A percentile compares a stretch with the other conserved stretches of the same genome.
phyloP scores from a whole-genome alignment of 2,888 invertebrate species.

The Oscheius onirici region DNA sequence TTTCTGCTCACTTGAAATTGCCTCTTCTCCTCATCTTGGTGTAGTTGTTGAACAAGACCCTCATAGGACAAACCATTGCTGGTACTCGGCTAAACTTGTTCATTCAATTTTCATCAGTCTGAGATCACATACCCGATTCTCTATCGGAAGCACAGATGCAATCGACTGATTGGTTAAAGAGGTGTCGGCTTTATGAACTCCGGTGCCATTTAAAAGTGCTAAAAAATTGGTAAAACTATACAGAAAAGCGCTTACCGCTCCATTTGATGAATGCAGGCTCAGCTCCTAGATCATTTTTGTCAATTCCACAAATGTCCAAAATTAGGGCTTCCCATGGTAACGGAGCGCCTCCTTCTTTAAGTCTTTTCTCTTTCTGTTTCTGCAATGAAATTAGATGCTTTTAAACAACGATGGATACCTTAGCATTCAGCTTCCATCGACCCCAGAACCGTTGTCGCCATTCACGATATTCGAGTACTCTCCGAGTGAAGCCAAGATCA shows the following conservation, averaged over 20 bases:
- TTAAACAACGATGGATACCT: too few species aligned
- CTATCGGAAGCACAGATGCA: background rate
- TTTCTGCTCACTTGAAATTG: conserved; percentile 10
- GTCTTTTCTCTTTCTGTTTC: conserved; percentile 20
- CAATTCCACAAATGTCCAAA: conserved; percentile 20
- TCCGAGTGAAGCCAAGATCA: conserved; percentile 21
- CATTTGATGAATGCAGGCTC: conserved; percentile 17
- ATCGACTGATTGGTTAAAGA: conserved; percentile 9
- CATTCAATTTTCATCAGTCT: background rate
- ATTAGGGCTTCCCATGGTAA: conserved; percentile 25
- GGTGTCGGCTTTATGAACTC: conserved; percentile 9
- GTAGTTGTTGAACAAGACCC: conserved; percentile 3
- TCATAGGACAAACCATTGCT: conserved; percentile 20
- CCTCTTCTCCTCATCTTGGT: conserved; percentile 16
- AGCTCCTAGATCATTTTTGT: background rate
- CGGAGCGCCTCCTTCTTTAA: conserved; percentile 17
- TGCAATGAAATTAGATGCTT: too few species aligned
- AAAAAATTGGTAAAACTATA: too few species aligned
- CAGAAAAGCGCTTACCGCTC: conserved; percentile 13
- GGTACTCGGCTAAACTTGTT: conserved; percentile 16
- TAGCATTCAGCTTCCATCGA: conserved; percentile 18
- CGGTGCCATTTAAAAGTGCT: conserved; percentile 14
- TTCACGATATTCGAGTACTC: conserved; percentile 5
- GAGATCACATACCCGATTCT: background rate
- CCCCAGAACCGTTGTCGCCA: conserved; percentile 19